phyloP scores from a whole-genome alignment of 1,140 invertebrate genomes.

The Drosophila pectinifera region DNA sequence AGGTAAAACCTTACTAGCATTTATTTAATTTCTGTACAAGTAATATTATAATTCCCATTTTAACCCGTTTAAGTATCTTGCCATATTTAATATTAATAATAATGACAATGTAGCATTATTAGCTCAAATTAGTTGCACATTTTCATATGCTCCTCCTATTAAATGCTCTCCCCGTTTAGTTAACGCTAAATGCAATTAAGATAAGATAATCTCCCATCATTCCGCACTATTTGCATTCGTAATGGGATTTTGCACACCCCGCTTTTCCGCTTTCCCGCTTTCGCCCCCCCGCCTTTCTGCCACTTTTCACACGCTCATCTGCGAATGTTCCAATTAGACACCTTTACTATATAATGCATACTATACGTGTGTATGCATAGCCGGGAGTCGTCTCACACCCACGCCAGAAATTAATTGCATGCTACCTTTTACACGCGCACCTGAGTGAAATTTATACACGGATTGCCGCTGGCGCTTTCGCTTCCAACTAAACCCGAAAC shows the following conservation, averaged over 20 bases:
- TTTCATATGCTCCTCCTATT: constrained; percentile 17
- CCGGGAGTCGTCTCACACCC: constrained; percentile 28
- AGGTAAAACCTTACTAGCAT: background rate
- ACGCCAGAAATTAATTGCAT: constrained; percentile 60
- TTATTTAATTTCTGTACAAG: background rate
- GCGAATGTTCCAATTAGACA: constrained; percentile 64
- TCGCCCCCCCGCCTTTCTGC: constrained; percentile 7
- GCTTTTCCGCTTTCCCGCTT: constrained; percentile 4
- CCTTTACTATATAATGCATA: constrained; percentile 17
- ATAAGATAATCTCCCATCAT: constrained; percentile 48
- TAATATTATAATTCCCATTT: background rate
- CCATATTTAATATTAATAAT: too few species aligned
- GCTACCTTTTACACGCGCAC: constrained; percentile 37
- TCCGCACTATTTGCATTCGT: constrained; percentile 67
- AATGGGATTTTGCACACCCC: constrained; percentile 61
- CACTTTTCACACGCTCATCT: constrained; percentile 45
- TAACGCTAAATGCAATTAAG: constrained; percentile 40
- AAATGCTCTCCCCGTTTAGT: constrained; percentile 32
- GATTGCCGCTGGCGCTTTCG: constrained; percentile 23
- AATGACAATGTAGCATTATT: too few species aligned
- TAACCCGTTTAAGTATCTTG: too few species aligned
- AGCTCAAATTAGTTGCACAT: background rate
- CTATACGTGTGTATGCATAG: background rate
- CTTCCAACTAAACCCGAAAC: constrained; percentile 32
- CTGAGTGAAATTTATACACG: constrained; percentile 50